These are phyloP conservation scores for Ictidomys tridecemlineatus DNA, from an alignment of 2,113 vertebrate genomes.

Conservation along the genomic window DNA sequence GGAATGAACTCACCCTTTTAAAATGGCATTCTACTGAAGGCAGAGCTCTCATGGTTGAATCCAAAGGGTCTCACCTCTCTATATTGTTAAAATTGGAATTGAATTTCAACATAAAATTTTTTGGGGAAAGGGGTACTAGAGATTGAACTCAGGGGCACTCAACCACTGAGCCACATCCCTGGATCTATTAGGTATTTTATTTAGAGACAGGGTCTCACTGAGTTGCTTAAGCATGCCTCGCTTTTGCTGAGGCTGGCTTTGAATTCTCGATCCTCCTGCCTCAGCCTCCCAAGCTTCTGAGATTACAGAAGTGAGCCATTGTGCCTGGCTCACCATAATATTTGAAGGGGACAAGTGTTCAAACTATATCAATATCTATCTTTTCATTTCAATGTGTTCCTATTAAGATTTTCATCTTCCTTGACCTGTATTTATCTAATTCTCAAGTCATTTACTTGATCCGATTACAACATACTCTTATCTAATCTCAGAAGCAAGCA, in stretches of 20 bases:
- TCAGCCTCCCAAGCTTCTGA: no score
- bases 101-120: no score
- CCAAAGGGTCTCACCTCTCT: neutral
- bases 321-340: no score
- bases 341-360: neutral
- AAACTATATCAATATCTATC: neutral
- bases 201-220: no score
- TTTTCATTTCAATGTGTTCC: neutral
- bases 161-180: no score
- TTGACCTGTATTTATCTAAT: neutral
- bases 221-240: no score
- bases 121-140: no score
- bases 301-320: no score
- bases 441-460: neutral
- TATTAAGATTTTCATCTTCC: neutral
- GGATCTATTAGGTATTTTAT: no score
- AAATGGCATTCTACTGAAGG: neutral
- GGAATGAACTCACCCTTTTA: neutral
- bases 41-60: neutral
- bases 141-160: no score
- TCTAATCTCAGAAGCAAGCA: neutral
- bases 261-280: no score
- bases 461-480: neutral
- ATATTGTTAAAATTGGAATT: neutral
- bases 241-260: no score